Evolutionary conservation across 2,113 vertebrate genomes (phyloP), one percentile per base, ranked within the genome.

Genomic region (Amblyopsis rosae): DNA sequence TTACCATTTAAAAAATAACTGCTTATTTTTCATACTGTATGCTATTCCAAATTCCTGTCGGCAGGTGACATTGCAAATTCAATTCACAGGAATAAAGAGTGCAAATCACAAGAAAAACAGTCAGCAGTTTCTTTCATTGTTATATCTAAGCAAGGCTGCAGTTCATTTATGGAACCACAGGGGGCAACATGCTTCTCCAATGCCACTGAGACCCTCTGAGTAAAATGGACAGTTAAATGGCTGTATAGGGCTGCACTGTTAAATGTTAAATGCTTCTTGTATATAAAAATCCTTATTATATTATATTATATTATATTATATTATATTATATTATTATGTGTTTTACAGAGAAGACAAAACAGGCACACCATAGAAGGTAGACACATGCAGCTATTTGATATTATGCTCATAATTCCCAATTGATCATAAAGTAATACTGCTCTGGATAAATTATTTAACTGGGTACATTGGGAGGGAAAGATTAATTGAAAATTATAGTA

Each of bases 301-400:
- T 75, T 9, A 26, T 69, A 87, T 54, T 86, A 82, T 62, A 82
- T 87, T 9, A 26, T 69, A 87, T 54, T 86, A 82, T 62, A 82
- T 87, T 81, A 70, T 17, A 56, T 67, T 62, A 45, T 65, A 79
- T 66, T 51, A 64, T 65, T 10, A 41, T 75, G 73, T 76, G 76
- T 79, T 86, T 82, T 74, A 32, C 64, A 62, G 15, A 73, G 76
- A 45, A 73, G 68, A 69, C 35, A 65, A 69, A 75, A 82, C 75
- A 86, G 91, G 89, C 87, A 93, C 91, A 88, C 82, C 85, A 76
- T 59, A 82, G 75, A 70, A 86, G 90, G 53, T 88, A 64, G 60
- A 79, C 88, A 88, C 92, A 93, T 93, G 90, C 90, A 88, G 80
- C 87, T 88, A 75, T 59, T 81, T 46, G 70, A 78, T 71, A 72